These are phyloP conservation scores for Ranitomeya imitator DNA, from an alignment of 2,113 vertebrate genomes.

Conservation along the genomic window DNA sequence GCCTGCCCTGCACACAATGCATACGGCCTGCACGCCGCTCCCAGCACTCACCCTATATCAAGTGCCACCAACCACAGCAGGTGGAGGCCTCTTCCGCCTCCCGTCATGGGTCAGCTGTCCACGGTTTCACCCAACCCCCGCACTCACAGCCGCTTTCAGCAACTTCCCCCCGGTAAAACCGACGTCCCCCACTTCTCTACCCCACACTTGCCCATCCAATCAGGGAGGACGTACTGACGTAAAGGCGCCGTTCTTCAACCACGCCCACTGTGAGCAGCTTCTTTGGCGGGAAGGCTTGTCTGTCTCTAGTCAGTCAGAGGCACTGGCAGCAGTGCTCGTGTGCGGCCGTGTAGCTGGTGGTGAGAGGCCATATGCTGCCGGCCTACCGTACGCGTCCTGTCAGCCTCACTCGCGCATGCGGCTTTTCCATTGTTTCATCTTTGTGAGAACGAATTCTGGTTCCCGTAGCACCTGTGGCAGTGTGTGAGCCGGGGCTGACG, in stretches of 20 bases:
- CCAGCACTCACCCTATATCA: background rate
- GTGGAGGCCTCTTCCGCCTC: background rate
- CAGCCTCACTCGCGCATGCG: no score
- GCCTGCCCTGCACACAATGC: background rate
- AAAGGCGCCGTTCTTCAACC: background rate
- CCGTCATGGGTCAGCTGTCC: background rate
- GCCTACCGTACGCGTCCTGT: no score
- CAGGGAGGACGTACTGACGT: background rate
- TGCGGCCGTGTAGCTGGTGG: no score
- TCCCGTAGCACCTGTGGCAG: no score
- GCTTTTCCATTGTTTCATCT: no score
- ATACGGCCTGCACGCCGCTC: background rate
- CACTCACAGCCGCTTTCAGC: background rate
- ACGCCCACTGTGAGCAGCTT: background rate
- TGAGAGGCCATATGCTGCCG: no score
- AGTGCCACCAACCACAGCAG: background rate
- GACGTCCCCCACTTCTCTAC: background rate
- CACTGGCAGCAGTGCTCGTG: background rate
- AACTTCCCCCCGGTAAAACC: background rate
- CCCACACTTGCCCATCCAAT: background rate
- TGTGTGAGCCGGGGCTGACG: no score
- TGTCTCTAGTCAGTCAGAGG: background rate
- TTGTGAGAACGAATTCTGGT: no score
- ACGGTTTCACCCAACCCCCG: background rate
- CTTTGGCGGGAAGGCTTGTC: constrained; percentile 42